These are phyloP conservation scores for Protophormia terraenovae DNA, from an alignment of 2,888 invertebrate species.

Conservation along the genomic window DNA sequence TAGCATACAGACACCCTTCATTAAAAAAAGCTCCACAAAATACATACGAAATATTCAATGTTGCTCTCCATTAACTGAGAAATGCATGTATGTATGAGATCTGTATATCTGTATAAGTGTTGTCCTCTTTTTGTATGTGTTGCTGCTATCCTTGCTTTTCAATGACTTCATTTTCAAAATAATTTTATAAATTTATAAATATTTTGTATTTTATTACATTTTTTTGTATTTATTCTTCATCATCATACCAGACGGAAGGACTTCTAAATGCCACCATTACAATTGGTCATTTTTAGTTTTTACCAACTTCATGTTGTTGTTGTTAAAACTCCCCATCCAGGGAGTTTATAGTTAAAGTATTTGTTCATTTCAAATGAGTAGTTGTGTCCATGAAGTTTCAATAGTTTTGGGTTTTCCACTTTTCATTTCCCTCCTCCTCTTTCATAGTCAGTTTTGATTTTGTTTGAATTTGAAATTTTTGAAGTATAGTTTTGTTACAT, in stretches of 20 bases:
- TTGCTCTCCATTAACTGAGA: not conserved
- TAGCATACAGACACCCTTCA: not conserved
- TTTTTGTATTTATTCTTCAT: conserved; percentile 33
- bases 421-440: not conserved
- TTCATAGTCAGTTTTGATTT: conserved; percentile 13
- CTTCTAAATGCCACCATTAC: conserved; percentile 20
- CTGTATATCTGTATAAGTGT: not conserved
- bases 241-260: conserved; percentile 35
- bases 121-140: conserved; percentile 35
- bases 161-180: conserved; percentile 78
- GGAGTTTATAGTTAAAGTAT: not conserved
- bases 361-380: conserved; percentile 17
- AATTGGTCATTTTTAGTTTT: conserved; percentile 35
- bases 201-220: conserved; percentile 62
- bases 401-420: conserved; percentile 43
- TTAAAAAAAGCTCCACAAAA: conserved; percentile 22
- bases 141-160: conserved; percentile 67
- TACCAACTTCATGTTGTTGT: not conserved
- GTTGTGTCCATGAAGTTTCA: conserved; percentile 50
- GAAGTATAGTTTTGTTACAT: conserved; percentile 53
- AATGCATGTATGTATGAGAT: not conserved
- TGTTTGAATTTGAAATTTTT: conserved; percentile 46
- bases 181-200: conserved; percentile 63
- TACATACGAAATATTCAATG: not conserved
- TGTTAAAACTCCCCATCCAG: not conserved